Base-by-base conservation (phyloP, 2,113 vertebrate genomes). In the Nerophis lumbriciformis region DNA sequence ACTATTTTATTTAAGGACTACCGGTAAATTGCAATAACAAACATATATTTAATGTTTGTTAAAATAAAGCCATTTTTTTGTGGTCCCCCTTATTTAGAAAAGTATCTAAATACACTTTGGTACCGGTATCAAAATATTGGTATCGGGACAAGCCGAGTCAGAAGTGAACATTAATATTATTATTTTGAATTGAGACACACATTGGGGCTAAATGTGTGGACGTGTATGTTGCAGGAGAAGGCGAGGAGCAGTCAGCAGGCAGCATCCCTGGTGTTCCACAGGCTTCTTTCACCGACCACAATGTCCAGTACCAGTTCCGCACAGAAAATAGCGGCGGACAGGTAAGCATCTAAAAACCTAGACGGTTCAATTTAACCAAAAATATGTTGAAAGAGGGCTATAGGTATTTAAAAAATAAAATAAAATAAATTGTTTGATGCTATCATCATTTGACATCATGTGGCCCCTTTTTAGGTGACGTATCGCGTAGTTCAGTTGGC, bases 241-340 rank as follows among this genome's bases (percentile, higher is more conserved):
- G 90, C 0, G 93, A 93, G 62, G 93, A 94, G 77, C 92, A 92
- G 67, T 83, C 93, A 0, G 92, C 93, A 4, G 93, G 93, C 87
- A 92, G 93, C 83, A 95, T 96, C 75, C 84, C 93, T 12, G 92
- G 91, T 19, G 92, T 95, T 75, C 92, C 93, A 69, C 94, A 93
- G 86, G 89, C 91, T 58, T 83, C 93, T 14, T 96, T 96, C 63
- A 56, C 85, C 4, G 94, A 96, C 77, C 94, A 93, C 83, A 95
- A 94, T 81, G 94, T 96, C 64, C 94, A 96, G 87, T 96, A 96
- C 83, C 94, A 95, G 88, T 96, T 96, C 56, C 92, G 94, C 66
- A 94, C 94, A 85, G 94, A 96, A 78, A 94, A 91, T 87, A 93
- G 84, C 71, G 94, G 93, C 63, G 94, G 94, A 72, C 94, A 96